Conservation (phyloP, 2,797 vertebrate genomes). For the Phataginus tetradactyla region DNA sequence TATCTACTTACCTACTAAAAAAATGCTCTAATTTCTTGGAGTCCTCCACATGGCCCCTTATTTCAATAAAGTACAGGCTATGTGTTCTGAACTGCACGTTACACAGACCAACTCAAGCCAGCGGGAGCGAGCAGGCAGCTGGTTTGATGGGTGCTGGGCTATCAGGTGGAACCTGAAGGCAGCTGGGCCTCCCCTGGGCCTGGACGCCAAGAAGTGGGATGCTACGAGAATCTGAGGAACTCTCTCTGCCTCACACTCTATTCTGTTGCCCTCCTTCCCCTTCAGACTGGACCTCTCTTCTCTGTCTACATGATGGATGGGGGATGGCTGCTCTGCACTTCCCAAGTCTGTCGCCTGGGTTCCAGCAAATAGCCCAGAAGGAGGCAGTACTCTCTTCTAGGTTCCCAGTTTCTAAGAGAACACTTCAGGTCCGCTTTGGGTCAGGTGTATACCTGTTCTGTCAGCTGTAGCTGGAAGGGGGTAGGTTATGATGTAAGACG, state of each 20-base stretch:
- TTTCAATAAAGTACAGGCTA: neutral
- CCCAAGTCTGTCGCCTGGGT: neutral
- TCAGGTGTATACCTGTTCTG: neutral
- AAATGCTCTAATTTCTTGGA: neutral
- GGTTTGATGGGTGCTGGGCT: neutral
- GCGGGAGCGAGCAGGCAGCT: neutral
- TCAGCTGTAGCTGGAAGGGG: neutral
- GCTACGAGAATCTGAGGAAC: neutral
- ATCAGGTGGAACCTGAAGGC: neutral
- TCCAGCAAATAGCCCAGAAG: neutral
- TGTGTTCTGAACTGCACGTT: neutral
- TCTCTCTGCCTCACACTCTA: neutral
- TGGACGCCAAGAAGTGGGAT: neutral
- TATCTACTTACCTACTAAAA: neutral
- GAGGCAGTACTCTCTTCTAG: neutral
- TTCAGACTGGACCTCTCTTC: neutral
- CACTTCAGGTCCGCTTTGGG: neutral
- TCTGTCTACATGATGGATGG: neutral
- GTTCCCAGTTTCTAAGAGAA: neutral
- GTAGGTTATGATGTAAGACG: neutral
- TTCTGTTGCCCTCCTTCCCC: neutral
- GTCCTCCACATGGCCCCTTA: neutral
- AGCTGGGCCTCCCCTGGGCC: neutral
- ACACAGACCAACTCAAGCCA: neutral
- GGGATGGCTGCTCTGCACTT: neutral